Evolutionary conservation across 2,888 invertebrate species (phyloP).

Genomic region (Agrotis exclamationis): DNA sequence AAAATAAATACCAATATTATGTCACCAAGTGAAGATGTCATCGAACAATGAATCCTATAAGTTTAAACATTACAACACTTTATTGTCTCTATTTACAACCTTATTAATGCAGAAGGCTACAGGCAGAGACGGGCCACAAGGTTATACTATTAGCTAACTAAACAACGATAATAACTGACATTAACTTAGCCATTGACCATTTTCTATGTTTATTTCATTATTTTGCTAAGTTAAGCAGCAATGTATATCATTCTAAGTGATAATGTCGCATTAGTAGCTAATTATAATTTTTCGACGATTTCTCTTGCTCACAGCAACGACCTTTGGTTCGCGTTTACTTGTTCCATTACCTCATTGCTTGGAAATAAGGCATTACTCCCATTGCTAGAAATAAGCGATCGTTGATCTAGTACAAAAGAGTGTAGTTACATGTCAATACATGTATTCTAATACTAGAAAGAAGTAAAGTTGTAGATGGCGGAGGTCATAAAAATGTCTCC

Average conservation of each 20-base stretch:
- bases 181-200: conserved; percentile 41
- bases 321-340: conserved; percentile 62
- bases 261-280: conserved; percentile 28
- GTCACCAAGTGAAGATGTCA: conserved; percentile 17
- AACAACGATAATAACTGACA: conserved; percentile 23
- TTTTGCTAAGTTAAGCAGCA: conserved; percentile 22
- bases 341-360: conserved; percentile 60
- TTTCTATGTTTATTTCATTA: neutral
- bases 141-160: conserved; percentile 67
- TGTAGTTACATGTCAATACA: too few relatives aligned
- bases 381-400: neutral
- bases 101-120: conserved; percentile 70
- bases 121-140: conserved; percentile 74
- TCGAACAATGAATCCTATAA: conserved; percentile 24
- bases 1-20: neutral
- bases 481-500: too few relatives aligned
- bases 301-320: conserved; percentile 56
- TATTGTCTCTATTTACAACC: conserved; percentile 77
- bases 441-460: too few relatives aligned
- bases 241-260: conserved; percentile 32
- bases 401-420: neutral
- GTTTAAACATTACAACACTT: conserved; percentile 63
- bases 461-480: too few relatives aligned
- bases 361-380: conserved; percentile 26
- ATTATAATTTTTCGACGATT: conserved; percentile 65